Evolutionary conservation across 2,797 vertebrate species (phyloP).

Genomic region (Coreius guichenoti): DNA sequence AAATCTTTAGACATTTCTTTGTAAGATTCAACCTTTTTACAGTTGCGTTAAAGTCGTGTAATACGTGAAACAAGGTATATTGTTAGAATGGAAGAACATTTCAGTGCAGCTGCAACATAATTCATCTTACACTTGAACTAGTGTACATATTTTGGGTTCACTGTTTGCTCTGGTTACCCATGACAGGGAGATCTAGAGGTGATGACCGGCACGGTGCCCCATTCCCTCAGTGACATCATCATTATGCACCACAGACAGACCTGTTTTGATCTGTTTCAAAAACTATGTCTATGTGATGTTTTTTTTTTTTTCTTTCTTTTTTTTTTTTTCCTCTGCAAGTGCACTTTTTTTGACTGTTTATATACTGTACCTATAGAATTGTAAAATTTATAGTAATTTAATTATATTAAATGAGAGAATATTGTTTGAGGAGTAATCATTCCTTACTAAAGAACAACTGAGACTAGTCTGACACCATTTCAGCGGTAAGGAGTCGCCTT

Average conservation of each 20-base stretch:
- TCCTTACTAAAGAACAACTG: slow-evolving; percentile 75
- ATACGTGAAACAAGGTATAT: neutral
- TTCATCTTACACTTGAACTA: neutral
- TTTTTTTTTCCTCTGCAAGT: slow-evolving; percentile 76
- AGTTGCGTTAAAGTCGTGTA: neutral
- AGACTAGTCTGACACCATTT: slow-evolving; percentile 41
- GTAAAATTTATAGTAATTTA: slow-evolving; percentile 79
- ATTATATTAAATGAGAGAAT: slow-evolving; percentile 72
- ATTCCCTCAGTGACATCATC: slow-evolving; percentile 33
- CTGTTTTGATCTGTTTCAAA: slow-evolving; percentile 54
- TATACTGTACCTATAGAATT: slow-evolving; percentile 79
- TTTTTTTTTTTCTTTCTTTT: slow-evolving; percentile 48
- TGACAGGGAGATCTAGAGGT: slow-evolving; percentile 36
- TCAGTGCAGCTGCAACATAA: neutral
- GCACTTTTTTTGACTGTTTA: slow-evolving; percentile 81
- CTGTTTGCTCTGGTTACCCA: slow-evolving; percentile 41
- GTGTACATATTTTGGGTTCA: slow-evolving; percentile 2
- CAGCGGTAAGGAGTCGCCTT: neutral
- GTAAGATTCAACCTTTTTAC: neutral
- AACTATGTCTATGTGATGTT: slow-evolving; percentile 40
- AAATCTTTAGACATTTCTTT: neutral
- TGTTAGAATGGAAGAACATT: neutral
- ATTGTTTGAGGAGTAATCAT: slow-evolving; percentile 70
- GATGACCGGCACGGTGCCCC: slow-evolving; percentile 1
- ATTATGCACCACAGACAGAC: slow-evolving; percentile 44